Evolutionary conservation across 2,797 vertebrate species (phyloP).

Genomic region (Cygnus olor): DNA sequence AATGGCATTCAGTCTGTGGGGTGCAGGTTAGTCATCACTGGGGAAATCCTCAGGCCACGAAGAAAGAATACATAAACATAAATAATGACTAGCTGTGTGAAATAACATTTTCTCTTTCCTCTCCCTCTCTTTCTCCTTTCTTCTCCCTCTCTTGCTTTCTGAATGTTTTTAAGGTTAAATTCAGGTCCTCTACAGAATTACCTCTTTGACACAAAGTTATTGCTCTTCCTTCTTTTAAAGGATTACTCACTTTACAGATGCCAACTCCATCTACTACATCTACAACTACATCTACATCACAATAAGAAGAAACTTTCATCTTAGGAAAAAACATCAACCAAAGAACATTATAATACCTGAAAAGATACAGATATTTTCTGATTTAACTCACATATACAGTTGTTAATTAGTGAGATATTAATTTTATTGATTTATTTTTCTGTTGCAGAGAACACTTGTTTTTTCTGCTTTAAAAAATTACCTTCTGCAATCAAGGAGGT

Average conservation of each 20-base stretch:
- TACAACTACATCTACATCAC: too few relatives aligned
- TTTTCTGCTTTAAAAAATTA: not conserved
- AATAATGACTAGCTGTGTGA: not conserved
- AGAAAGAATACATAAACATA: not conserved
- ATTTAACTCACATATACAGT: not conserved
- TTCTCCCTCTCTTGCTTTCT: not conserved
- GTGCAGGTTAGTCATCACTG: not conserved
- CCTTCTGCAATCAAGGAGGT: not conserved
- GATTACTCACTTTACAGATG: not conserved
- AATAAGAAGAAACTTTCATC: not conserved
- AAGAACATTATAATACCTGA: not conserved
- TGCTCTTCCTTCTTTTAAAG: not conserved
- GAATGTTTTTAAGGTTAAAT: not conserved
- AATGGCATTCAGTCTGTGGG: not conserved
- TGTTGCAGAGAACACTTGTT: not conserved
- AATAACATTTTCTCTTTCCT: not conserved
- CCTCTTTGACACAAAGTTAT: not conserved
- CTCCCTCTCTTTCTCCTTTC: not conserved
- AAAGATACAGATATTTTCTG: not conserved
- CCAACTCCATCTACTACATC: fast-evolving
- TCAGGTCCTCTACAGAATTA: not conserved
- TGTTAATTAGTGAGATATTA: not conserved
- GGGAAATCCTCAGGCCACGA: not conserved
- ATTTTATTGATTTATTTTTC: not conserved
- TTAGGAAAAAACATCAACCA: not conserved